Base-by-base conservation (phyloP, 2,797 vertebrate species). In the Coendou prehensilis region DNA sequence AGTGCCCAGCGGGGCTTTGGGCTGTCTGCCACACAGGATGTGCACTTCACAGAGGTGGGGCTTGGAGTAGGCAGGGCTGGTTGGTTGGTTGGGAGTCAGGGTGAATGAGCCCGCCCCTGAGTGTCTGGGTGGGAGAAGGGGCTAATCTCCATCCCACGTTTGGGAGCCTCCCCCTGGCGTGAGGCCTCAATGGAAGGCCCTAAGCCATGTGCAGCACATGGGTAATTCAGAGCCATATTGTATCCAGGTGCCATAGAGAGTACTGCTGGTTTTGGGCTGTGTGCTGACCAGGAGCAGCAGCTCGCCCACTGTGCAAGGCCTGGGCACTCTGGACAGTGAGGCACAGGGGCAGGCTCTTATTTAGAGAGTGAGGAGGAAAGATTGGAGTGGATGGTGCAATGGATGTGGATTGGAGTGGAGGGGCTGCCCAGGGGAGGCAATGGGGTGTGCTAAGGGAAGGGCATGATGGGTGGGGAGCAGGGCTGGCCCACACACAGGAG, bases 31-130 rank as follows among this genome's bases (percentile, higher is more conserved):
- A 99, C 99, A 0, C 99, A 99, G 98, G 99, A 99, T 0, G 99
- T 99, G 83, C 99, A 99, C 98, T 99, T 99, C 98, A 99, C 99
- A 0, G 99, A 99, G 99, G 99, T 99, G 96, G 82, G 96, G 47
- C 57, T 91, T 26, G 14, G 79, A 10, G 79, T 26, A 17, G n/a
- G 84, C 59, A 14, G 71, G n/a, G 37, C 22, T 23, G 85, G 75
- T 41, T 59, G 37, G 57, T 45, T 18, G 17, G 94, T 22, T 71
- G 83, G 45, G 91, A 80, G 50, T 84, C 57, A 23, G 9, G 1
- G 69, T 41, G 89, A 88, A 41, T 22, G 41, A 90, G 63, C 67
- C 5, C 17, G 50, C 13, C n/a, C 73, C 67, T 52, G 64, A 56
- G 41, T 5, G 7, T 67, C 61, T 20, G 6, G 20, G 45, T 9